Base-by-base conservation (phyloP, 2,113 vertebrate genomes). In the Tragelaphus imberbis region DNA sequence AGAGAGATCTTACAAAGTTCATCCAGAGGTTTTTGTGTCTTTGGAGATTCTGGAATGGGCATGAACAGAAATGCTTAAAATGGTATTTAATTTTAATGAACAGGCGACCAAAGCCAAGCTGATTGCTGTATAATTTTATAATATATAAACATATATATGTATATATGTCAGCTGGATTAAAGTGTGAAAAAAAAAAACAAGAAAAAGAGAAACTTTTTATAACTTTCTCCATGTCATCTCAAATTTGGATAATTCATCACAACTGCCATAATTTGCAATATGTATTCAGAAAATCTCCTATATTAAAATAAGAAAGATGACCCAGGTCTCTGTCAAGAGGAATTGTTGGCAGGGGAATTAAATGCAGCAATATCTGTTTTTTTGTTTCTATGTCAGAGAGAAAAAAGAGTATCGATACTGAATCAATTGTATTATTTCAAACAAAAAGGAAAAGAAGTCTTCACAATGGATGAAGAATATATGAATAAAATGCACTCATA, bases 391-490 rank as follows among this genome's bases (percentile, higher is more conserved):
- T 95, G 82, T 82, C 33, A 94, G 91, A 93, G 7, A 96, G 61
- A 93, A 71, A 80, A 95, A 80, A 95, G 36, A 30, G 96, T 51
- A 89, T 13, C 95, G 33, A 93, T 79, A 89, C 11, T 71, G 91
- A 95, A 93, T 91, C 96, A 95, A 79, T 25, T 86, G 3, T 47
- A 63, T 96, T 77, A 94, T 91, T 94, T 95, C 40, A 81, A 95
- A 92, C 55, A 90, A 93, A 91, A 49, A 93, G 21, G 47, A 85
- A 94, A 95, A 58, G 25, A 89, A 44, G 27, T 55, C 33, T 94
- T 84, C 56, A 59, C n/a, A 65, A 84, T 27, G 9, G 71, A 94
- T 96, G 36, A 92, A 19, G 13, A 63, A 12, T 49, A n/a, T 91
- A 19, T 91, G 80, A 96, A 75, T 92, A 82, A 90, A 96, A 93